Conservation (phyloP, 2,113 vertebrate species). For the Cynocephalus volans region DNA sequence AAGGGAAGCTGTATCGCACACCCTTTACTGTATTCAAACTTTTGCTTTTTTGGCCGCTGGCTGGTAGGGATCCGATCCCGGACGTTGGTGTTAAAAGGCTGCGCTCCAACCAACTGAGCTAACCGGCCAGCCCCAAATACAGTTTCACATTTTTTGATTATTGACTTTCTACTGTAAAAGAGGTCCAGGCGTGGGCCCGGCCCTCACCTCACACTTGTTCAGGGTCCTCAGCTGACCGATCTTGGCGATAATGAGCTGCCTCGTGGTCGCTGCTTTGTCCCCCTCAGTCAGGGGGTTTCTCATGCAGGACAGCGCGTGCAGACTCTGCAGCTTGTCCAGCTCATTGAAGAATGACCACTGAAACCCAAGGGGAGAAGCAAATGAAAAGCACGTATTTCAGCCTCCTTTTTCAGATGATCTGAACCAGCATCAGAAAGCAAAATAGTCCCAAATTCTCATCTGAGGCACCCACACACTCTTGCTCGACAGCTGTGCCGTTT, state of each 20-base stretch:
- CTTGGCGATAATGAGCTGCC: conserved; percentile 94
- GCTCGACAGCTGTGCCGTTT: background rate
- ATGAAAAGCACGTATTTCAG: background rate
- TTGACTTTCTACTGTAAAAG: background rate
- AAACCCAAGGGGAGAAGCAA: background rate
- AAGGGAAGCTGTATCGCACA: background rate
- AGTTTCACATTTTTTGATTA: background rate
- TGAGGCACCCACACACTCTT: background rate
- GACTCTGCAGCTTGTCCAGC: conserved; percentile 92
- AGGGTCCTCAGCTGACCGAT: conserved; percentile 90
- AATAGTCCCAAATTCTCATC: background rate
- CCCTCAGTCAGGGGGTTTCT: conserved; percentile 91
- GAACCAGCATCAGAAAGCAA: background rate
- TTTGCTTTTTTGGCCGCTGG: too few species aligned
- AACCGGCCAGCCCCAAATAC: too few species aligned
- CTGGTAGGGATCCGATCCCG: too few species aligned
- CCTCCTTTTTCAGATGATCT: background rate
- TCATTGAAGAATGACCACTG: conserved; percentile 96
- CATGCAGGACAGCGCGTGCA: conserved; percentile 90
- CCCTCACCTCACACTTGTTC: conserved; percentile 90
- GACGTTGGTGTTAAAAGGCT: too few species aligned
- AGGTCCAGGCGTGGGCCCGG: background rate
- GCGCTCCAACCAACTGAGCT: too few species aligned
- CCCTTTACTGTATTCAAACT: background rate
- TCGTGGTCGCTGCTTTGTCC: conserved; percentile 89